Conservation (phyloP, 2,113 vertebrate species). For the Nibea coibor region DNA sequence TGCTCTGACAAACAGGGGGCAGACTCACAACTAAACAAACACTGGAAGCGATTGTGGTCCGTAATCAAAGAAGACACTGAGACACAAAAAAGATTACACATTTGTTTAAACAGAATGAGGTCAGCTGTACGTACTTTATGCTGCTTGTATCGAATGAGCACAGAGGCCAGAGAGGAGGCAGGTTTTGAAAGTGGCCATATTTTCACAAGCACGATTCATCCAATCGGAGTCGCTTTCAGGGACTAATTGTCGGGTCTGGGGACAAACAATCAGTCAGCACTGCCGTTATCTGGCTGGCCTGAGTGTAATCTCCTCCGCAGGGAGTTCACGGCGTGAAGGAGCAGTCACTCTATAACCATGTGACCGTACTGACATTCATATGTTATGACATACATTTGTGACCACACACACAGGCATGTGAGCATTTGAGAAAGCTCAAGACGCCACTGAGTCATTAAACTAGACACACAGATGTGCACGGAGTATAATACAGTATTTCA, state of each 20-base stretch:
- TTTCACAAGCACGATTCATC: background rate
- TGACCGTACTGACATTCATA: background rate
- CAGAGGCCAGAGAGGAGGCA: background rate
- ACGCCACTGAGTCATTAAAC: background rate
- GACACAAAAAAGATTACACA: background rate
- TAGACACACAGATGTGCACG: background rate
- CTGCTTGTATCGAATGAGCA: background rate
- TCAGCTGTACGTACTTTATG: background rate
- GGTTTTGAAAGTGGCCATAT: background rate
- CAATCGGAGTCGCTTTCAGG: background rate
- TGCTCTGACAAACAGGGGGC: conserved; percentile 20
- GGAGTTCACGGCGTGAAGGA: background rate
- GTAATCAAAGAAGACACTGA: background rate
- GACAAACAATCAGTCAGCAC: conserved; percentile 1
- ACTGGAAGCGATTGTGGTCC: background rate
- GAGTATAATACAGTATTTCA: background rate
- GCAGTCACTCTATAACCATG: background rate
- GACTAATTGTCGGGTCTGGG: background rate
- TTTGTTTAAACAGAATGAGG: background rate
- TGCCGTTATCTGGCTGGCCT: background rate
- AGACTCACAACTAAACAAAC: background rate
- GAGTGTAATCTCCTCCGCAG: background rate
- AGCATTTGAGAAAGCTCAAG: background rate
- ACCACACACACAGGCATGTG: background rate
- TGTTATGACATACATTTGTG: background rate